Conservation (phyloP, 2,888 invertebrate species). For the Archips xylosteana region DNA sequence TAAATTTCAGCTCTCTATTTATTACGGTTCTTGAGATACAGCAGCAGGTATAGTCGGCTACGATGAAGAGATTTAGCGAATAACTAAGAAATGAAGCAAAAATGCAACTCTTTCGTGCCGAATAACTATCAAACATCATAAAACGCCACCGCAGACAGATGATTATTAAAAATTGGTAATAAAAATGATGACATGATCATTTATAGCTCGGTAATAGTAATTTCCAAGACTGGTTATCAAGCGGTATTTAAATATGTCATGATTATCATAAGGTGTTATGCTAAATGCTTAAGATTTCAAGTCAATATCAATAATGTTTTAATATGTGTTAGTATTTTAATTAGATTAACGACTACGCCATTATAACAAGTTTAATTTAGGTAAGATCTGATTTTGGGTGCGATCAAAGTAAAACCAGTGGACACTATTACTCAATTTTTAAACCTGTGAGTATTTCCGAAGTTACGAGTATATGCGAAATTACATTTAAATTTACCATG, state of each 20-base stretch:
- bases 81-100: too few species aligned
- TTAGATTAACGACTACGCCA: constrained; percentile 4
- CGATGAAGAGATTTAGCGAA: too few species aligned
- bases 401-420: constrained; percentile 3
- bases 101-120: too few species aligned
- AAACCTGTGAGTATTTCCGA: too few species aligned
- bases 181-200: constrained; percentile 16
- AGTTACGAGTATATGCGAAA: too few species aligned
- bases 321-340: constrained; percentile 9
- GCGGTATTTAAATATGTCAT: constrained; percentile 26
- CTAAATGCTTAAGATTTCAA: constrained; percentile 7
- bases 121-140: constrained; percentile 4
- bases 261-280: constrained; percentile 15
- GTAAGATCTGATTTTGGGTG: not conserved
- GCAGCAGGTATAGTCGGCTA: too few species aligned
- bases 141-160: not conserved
- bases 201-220: constrained; percentile 23
- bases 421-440: too few species aligned
- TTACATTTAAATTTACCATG: too few species aligned
- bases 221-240: constrained; percentile 22
- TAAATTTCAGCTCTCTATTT: too few species aligned
- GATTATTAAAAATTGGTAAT: constrained; percentile 5
- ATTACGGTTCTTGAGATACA: too few species aligned
- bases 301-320: constrained; percentile 11
- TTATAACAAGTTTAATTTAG: constrained; percentile 4